phyloP scores from a whole-genome alignment of 1,140 invertebrate genomes.

The Teleopsis dalmanni region DNA sequence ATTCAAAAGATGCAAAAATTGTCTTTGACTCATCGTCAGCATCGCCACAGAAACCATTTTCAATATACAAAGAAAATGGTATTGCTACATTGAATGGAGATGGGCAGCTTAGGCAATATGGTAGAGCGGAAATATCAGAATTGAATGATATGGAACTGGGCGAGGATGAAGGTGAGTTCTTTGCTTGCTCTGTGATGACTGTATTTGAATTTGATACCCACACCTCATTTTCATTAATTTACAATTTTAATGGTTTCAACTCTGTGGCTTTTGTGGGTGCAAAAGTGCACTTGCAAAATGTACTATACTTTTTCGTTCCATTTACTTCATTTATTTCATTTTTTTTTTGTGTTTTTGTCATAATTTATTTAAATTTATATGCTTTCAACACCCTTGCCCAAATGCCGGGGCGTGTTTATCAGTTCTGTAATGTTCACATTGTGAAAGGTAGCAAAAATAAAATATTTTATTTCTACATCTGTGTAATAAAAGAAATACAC shows the following conservation, averaged over 20 bases:
- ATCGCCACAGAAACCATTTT: neutral
- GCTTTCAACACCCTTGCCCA: too few relatives aligned
- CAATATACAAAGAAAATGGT: constrained; percentile 4
- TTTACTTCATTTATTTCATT: neutral
- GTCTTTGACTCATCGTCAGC: neutral
- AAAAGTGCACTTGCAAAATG: neutral
- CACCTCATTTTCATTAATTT: too few relatives aligned
- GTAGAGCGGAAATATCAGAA: constrained; percentile 37
- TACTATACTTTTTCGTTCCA: neutral
- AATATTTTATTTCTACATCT: too few relatives aligned
- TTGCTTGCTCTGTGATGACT: too few relatives aligned
- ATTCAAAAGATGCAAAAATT: neutral
- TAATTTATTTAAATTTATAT: neutral
- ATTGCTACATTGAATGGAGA: neutral
- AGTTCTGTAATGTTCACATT: too few relatives aligned
- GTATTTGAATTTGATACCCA: too few relatives aligned
- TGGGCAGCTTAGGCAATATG: constrained; percentile 16
- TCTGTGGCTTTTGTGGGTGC: neutral
- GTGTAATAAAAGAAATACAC: too few relatives aligned
- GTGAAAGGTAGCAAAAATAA: too few relatives aligned
- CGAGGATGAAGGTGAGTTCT: constrained; percentile 37
- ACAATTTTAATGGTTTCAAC: neutral
- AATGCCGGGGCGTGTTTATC: too few relatives aligned
- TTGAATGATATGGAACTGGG: constrained; percentile 30
- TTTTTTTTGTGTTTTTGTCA: neutral